Conservation (phyloP, 2,113 vertebrate genomes). For the Datnioides undecimradiatus region DNA sequence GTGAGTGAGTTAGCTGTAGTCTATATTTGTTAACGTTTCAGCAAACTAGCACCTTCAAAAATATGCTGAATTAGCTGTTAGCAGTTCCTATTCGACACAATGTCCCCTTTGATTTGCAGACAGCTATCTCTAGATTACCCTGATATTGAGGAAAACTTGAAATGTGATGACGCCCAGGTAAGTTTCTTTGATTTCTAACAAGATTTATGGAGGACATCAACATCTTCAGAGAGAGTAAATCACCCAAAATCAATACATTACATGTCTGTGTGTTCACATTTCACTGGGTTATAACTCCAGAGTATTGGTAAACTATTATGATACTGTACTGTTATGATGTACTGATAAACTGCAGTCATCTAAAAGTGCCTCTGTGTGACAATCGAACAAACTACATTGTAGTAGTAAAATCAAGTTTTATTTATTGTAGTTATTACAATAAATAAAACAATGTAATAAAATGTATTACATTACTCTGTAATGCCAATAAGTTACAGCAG, state of each 20-base stretch:
- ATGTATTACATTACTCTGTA: background rate
- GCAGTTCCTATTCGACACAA: too few species aligned
- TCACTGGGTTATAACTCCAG: background rate
- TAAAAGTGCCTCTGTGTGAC: too few species aligned
- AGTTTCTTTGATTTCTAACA: background rate
- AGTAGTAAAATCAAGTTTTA: too few species aligned
- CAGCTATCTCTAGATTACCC: background rate
- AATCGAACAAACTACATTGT: background rate
- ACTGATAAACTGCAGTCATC: background rate
- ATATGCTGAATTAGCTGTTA: too few species aligned
- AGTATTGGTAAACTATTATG: background rate
- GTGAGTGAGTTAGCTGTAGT: background rate
- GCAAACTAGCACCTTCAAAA: too few species aligned
- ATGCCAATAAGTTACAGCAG: constrained; percentile 38
- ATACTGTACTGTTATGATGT: too few species aligned
- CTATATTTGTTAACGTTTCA: background rate
- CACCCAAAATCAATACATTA: too few species aligned
- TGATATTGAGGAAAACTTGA: background rate
- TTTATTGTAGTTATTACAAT: too few species aligned
- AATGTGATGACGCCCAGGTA: background rate
- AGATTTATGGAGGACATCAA: background rate
- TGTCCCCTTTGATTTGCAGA: background rate
- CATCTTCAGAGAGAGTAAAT: too few species aligned
- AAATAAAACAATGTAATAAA: too few species aligned
- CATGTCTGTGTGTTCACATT: background rate